phyloP scores from a whole-genome alignment of 2,113 vertebrate genomes.

The Cranoglanis bouderius region DNA sequence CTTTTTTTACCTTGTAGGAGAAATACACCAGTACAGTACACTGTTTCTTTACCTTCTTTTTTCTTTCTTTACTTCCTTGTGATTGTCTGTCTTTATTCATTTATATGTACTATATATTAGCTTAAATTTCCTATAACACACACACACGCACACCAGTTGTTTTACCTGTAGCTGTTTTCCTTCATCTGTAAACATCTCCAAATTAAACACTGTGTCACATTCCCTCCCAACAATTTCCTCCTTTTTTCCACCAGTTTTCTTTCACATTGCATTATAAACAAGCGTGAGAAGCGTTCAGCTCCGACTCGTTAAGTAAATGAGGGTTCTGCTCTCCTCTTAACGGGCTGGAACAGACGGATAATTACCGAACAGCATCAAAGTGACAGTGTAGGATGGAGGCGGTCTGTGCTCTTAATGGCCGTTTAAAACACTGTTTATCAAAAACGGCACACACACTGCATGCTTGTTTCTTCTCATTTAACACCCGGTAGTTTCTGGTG shows the following conservation, averaged over 20 bases:
- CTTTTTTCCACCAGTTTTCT: constrained; percentile 8
- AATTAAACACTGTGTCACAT: neutral
- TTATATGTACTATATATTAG: neutral
- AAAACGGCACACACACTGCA: constrained; percentile 41
- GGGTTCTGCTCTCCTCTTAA: constrained; percentile 16
- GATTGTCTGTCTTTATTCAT: neutral
- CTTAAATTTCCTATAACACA: neutral
- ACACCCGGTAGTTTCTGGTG: constrained; percentile 35
- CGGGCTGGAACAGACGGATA: constrained; percentile 30
- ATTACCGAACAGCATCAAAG: constrained; percentile 55
- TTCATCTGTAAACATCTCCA: neutral
- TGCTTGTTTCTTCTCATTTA: constrained; percentile 51
- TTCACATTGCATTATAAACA: neutral
- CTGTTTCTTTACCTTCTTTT: neutral
- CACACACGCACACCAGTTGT: neutral
- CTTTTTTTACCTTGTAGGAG: neutral
- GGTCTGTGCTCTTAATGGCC: constrained; percentile 51
- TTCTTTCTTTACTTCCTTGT: neutral
- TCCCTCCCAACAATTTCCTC: neutral
- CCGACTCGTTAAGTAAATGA: constrained; percentile 41
- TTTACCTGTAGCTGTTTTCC: neutral
- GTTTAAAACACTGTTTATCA: constrained; percentile 56
- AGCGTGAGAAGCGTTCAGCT: constrained; percentile 5
- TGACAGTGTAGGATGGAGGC: constrained; percentile 47
- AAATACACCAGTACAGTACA: neutral